Evolutionary conservation across 1,140 invertebrate genomes (phyloP).

Genomic region (Camponotus pennsylvanicus): DNA sequence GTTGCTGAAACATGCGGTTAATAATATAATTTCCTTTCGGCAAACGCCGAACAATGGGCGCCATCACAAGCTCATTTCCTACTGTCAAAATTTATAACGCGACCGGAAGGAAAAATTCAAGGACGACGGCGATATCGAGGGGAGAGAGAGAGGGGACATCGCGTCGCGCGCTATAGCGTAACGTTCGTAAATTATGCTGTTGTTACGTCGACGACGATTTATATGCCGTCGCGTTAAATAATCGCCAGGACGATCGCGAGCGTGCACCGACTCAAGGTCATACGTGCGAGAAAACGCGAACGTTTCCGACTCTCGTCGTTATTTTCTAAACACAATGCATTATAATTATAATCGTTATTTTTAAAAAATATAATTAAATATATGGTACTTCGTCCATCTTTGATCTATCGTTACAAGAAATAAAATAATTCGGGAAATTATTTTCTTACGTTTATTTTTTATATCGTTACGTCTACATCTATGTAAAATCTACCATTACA

Average conservation of each 20-base stretch:
- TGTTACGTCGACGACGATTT: slow-evolving; percentile 70
- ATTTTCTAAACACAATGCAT: neutral
- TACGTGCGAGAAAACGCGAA: slow-evolving; percentile 12
- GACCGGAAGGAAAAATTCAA: slow-evolving; percentile 68
- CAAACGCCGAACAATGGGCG: slow-evolving; percentile 37
- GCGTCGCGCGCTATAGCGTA: slow-evolving; percentile 42
- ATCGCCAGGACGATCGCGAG: slow-evolving; percentile 48
- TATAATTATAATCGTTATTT: neutral
- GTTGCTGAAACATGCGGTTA: slow-evolving; percentile 26
- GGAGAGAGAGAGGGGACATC: neutral
- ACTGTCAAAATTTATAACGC: slow-evolving; percentile 60
- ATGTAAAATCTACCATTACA: neutral
- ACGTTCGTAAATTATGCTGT: slow-evolving; percentile 68
- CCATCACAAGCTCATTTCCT: slow-evolving; percentile 40
- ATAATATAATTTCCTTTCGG: slow-evolving; percentile 55
- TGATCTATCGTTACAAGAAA: neutral
- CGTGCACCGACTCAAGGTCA: slow-evolving; percentile 62
- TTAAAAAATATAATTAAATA: neutral
- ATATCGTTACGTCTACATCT: neutral
- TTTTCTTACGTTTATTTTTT: slow-evolving; percentile 9
- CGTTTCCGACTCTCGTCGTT: neutral
- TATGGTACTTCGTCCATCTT: no score
- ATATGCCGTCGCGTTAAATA: slow-evolving; percentile 71
- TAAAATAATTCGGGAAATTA: neutral
- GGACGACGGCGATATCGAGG: slow-evolving; percentile 13